Evolutionary conservation across 2,888 invertebrate genomes (phyloP), one percentile per base, ranked within the genome.

Genomic region (Chymomyza fuscimana): DNA sequence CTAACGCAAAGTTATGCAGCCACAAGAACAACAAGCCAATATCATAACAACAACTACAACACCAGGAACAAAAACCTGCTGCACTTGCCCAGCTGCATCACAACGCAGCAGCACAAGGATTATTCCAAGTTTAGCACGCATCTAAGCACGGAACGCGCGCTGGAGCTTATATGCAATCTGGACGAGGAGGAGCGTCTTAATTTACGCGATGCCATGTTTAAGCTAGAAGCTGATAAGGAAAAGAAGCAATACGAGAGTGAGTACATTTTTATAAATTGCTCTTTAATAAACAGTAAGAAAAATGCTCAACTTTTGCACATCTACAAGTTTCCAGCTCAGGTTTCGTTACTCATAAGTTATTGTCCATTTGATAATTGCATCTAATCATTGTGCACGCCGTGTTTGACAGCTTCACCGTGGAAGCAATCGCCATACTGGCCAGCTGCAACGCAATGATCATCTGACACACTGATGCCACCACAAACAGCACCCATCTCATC

Each of bases 191-290:
- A 97, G 90, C 93, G 96, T 64, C 93, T 93, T 79, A 92, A 95
- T 78, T 92, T 97, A 61, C 93, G 95, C 70, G 91, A 92, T 60
- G 96, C 96, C 1, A 91, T 97, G 58, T 94, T 94, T 79, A 95
- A 96, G 90, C 95, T 94, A 88, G 94, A 96, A 87, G 95, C 96
- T 0, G 94, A 95, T 83, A 93, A 94, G 87, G 93, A 95, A 68
- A 96, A 96, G 91, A 95, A 95, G 71, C 94, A 95, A 88, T 96
- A 94, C 89, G 96, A 96, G 94, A 96, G 96, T 96, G 93, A 92
- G 89, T 76, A 40, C 2, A 25, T 16, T 87, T 67, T 62, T 72
- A 51, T 40, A 56, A 50, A 32, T 64, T 60, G 40, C 58, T 52
- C 63, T 72, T 62, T 64, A 65, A 64, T 70, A 6, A 54, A 54